These are phyloP conservation scores for Choloepus hoffmanni DNA, from an alignment of 2,113 vertebrate genomes.

Conservation along the genomic window DNA sequence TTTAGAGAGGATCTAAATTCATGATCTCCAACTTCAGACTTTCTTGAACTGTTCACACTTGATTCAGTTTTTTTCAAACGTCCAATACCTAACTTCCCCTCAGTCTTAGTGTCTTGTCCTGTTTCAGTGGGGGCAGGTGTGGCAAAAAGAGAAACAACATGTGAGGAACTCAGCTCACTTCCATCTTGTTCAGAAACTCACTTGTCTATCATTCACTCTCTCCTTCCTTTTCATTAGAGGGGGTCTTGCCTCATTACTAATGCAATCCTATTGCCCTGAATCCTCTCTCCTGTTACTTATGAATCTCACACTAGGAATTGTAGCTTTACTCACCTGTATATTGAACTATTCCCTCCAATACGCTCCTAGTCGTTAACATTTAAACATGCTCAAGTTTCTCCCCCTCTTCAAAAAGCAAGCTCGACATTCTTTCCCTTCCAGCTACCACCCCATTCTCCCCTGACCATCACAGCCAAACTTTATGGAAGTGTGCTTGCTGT, in stretches of 20 bases:
- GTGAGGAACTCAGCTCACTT: neutral
- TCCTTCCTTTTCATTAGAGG: neutral
- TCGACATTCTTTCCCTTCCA: neutral
- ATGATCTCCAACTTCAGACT: neutral
- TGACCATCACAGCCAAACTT: neutral
- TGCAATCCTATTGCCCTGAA: neutral
- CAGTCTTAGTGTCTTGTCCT: neutral
- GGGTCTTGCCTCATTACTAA: neutral
- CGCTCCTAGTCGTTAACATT: neutral
- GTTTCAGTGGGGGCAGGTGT: neutral
- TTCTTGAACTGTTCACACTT: neutral
- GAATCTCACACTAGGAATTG: neutral
- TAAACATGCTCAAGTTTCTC: neutral
- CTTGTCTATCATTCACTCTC: neutral
- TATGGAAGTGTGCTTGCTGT: neutral
- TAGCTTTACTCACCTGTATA: neutral
- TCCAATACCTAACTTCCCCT: neutral
- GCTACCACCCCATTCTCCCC: neutral
- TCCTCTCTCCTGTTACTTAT: neutral
- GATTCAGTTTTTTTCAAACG: neutral
- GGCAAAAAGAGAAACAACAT: neutral
- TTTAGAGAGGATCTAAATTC: neutral
- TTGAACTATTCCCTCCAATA: neutral
- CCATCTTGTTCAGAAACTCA: neutral
- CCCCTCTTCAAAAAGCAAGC: neutral